Evolutionary conservation across 2,888 invertebrate genomes (phyloP).

Genomic region (Thera obeliscata): DNA sequence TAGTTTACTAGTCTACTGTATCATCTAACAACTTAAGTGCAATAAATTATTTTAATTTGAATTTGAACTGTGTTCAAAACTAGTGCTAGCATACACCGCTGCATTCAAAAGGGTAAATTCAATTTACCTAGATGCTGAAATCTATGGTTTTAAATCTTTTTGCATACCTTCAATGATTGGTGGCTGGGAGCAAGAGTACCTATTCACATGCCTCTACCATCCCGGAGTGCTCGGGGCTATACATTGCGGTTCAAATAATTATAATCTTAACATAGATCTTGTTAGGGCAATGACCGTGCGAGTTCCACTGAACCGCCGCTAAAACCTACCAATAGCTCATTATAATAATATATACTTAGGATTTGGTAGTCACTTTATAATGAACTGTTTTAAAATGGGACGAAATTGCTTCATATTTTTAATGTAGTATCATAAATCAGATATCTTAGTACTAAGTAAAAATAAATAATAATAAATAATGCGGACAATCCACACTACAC

Average conservation of each 20-base stretch:
- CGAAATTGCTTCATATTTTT: no score
- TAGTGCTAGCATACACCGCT: background rate
- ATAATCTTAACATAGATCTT: constrained; percentile 81
- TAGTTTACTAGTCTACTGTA: no score
- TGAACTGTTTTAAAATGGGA: no score
- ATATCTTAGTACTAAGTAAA: no score
- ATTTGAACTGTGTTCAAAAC: background rate
- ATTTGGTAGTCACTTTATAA: constrained; percentile 10
- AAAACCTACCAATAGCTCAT: constrained; percentile 21
- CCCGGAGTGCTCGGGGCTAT: constrained; percentile 66
- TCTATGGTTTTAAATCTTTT: constrained; percentile 23
- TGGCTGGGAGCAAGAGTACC: constrained; percentile 40
- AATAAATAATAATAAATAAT: no score
- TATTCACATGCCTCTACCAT: constrained; percentile 58
- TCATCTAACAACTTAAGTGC: no score
- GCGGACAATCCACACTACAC: no score
- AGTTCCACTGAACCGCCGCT: constrained; percentile 51
- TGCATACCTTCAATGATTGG: constrained; percentile 44
- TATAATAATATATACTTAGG: constrained; percentile 2
- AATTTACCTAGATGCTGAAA: constrained; percentile 20
- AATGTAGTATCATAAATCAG: no score
- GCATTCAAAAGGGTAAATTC: constrained; percentile 8
- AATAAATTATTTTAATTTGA: no score
- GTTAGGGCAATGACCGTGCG: constrained; percentile 69
- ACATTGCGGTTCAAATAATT: constrained; percentile 78